Base-by-base conservation (phyloP, 2,797 vertebrate species). In the Arctocebus calabarensis region DNA sequence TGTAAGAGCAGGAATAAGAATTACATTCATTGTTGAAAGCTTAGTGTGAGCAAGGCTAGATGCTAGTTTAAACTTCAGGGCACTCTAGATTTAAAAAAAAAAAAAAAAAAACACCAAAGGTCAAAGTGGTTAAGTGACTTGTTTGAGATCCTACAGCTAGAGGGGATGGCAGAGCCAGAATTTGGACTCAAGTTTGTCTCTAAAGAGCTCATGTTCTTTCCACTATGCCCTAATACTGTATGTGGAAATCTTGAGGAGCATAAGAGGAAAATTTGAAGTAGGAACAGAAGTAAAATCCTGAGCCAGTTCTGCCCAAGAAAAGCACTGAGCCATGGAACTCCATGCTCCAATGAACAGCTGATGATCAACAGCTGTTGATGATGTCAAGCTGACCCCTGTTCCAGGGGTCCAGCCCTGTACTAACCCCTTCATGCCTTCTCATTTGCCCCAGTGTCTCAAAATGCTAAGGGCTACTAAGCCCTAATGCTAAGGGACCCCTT, bases 41-140 rank as follows among this genome's bases (percentile, higher is more conserved):
- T 94, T 79, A 83, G 32, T 94, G 70, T 93, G 82, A 87, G 20
- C 37, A 23, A 96, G 64, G 25, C 34, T 85, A 79, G n/a, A 92
- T 66, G 70, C 32, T 84, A 45, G 25, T 34, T 95, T 71, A 92
- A 95, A 87, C 23, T 86, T 93, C 55, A 83, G 37, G 61, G 14
- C 48, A 93, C 64, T 17, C 32, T 32, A 85, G 66, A 94, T 66
- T 45, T 7, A 45, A 45, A 12, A 48, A 52, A 52, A 52, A 8
- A 19, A 32, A 64, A 62, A 64, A 64, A 64, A 45, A 77, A 48
- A 45, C 91, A 75, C 29, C 73, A 68, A 88, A 93, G 48, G 29
- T 27, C 48, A 37, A n/a, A 89, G 61, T 68, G 32, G 17, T 43
- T 83, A 89, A 91, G 14, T 89, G 48, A 29, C 62, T 96, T 71